Evolutionary conservation across 1,140 invertebrate species (phyloP).

Genomic region (Rhopalosiphum maidis): DNA sequence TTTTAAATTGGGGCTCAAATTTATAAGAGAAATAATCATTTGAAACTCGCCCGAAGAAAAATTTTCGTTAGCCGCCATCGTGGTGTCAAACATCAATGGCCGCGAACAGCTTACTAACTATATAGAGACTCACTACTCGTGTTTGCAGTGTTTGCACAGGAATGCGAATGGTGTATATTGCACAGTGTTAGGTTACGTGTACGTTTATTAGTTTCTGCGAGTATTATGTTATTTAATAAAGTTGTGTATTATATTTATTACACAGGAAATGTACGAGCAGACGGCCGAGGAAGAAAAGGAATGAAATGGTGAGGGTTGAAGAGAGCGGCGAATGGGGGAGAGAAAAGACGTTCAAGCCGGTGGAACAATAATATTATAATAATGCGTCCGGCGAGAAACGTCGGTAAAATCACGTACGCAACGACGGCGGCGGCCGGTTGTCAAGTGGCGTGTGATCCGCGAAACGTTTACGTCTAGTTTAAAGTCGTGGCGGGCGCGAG

Average conservation of each 20-base stretch:
- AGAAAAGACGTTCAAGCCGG: not conserved
- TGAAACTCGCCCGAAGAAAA: not conserved
- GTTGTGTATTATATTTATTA: not conserved
- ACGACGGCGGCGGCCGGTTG: not conserved
- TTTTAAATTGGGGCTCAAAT: not conserved
- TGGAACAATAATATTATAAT: not conserved
- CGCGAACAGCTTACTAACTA: too few species aligned
- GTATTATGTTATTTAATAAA: slow-evolving; percentile 2
- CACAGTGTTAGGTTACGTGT: not conserved
- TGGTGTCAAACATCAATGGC: not conserved
- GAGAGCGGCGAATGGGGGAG: not conserved
- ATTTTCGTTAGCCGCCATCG: not conserved
- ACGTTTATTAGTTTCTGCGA: not conserved
- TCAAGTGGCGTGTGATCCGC: slow-evolving; percentile 6
- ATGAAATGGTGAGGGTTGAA: not conserved
- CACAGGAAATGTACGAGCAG: not conserved
- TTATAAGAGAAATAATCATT: not conserved
- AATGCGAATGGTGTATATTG: not conserved
- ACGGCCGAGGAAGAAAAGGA: not conserved
- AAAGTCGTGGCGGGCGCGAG: not conserved
- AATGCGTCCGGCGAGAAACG: not conserved
- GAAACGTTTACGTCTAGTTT: not conserved
- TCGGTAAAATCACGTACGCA: not conserved
- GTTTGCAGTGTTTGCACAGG: not conserved
- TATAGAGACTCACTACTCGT: not conserved